A percentile compares a stretch with the other conserved stretches of the same genome.
Evolutionary conservation across 2,113 vertebrate species (phyloP).

Genomic region (Salminus brasiliensis): DNA sequence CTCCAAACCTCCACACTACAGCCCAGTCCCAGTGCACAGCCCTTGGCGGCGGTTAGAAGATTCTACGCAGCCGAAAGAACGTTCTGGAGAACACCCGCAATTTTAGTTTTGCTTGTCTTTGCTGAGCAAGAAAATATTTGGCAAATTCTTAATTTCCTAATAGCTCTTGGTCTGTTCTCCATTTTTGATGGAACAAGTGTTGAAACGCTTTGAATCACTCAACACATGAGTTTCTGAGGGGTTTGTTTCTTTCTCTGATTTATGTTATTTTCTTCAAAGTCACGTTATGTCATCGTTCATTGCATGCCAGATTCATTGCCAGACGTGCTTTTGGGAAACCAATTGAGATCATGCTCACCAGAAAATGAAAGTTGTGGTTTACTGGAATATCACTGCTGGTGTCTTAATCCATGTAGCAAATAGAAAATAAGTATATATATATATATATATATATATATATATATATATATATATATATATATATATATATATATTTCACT

Average conservation of each 20-base stretch:
- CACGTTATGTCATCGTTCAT: neutral
- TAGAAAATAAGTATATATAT: too few relatives aligned
- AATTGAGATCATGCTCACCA: conserved; percentile 33
- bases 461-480: too few relatives aligned
- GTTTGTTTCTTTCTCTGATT: conserved; percentile 27
- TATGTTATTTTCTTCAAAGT: conserved; percentile 20
- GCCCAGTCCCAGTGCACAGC: conserved; percentile 48
- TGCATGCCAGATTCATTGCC: conserved; percentile 17
- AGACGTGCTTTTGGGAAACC: conserved; percentile 16
- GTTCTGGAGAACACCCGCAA: conserved; percentile 7
- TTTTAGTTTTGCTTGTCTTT: conserved; percentile 39
- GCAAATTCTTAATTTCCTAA: conserved; percentile 29
- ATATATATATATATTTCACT: too few relatives aligned
- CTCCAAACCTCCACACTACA: conserved; percentile 33
- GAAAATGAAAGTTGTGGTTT: neutral
- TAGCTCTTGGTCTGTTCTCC: conserved; percentile 22
- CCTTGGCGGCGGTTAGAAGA: neutral
- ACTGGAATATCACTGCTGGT: conserved; percentile 14
- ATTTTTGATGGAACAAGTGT: conserved; percentile 15
- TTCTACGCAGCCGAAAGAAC: conserved; percentile 25
- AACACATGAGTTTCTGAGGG: conserved; percentile 19
- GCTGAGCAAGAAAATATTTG: conserved; percentile 9
- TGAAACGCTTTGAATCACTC: conserved; percentile 2
- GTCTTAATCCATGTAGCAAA: neutral
- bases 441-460: too few relatives aligned